Base-by-base conservation (phyloP, 2,797 vertebrate genomes). In the Lutjanus campechanus region DNA sequence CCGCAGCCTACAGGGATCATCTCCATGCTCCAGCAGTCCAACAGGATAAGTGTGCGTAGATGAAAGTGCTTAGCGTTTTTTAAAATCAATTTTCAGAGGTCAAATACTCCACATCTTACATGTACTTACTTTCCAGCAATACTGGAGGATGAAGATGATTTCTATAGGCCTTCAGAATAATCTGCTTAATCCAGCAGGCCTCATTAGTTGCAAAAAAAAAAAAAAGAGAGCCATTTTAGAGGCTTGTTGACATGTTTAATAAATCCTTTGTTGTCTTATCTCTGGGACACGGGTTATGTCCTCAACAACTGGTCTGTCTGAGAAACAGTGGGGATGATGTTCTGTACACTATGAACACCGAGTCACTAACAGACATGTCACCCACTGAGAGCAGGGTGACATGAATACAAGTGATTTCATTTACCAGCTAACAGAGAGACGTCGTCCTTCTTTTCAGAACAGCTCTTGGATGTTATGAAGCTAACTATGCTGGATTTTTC, bases 1-100 rank as follows among this genome's bases (percentile, higher is more conserved):
- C 53, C 19, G 47, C 6, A 12, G 25, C 49, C 12, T 22, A 36
- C 5, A 8, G 55, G 19, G 44, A 66, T 75, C 11, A 56, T 51
- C n/a, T 56, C 4, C 1, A 25, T 8, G 36, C 76, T 50, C 2
- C 43, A 67, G 43, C 25, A 59, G 17, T 44, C 22, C 47, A 62
- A 56, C 12, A 36, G 25, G 40, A 64, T 73, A 67, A 67, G 13
- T 58, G 0, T 22, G 41, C 46, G 51, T 2, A 49, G 44, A 69
- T 73, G 8, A 58, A 67, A 73, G 46, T 63, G 46, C 50, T 29
- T 61, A 47, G 65, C 17, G 29, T 44, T 67, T 69, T 50, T 63
- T 63, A 11, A 7, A 53, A 47, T 47, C 49, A 20, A 40, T 68
- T 73, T 47, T 9, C 40, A 47, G 36, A 73, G 60, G 15, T 83